These are phyloP conservation scores for Coptodon bakossiorum DNA, from an alignment of 2,113 vertebrate species.

Conservation along the genomic window DNA sequence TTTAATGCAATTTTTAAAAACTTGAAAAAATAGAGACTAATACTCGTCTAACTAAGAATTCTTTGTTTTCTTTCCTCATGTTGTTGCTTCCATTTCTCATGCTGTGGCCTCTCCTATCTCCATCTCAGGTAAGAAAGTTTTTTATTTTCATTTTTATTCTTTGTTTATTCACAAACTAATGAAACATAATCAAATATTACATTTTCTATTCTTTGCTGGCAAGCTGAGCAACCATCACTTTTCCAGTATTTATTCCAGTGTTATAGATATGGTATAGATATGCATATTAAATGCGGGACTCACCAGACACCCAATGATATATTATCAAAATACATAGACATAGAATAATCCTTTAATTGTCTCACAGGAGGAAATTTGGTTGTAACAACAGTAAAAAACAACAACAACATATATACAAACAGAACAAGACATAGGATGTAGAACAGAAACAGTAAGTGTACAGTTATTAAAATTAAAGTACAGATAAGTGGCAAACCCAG, in stretches of 20 bases:
- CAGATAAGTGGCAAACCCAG: neutral
- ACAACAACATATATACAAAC: neutral
- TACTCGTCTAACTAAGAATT: neutral
- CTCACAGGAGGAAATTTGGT: neutral
- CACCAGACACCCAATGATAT: neutral
- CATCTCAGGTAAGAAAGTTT: constrained; percentile 56
- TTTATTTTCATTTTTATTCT: neutral
- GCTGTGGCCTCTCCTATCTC: neutral
- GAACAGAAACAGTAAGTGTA: neutral
- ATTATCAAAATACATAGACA: neutral
- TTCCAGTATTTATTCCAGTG: neutral
- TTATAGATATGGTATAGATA: neutral
- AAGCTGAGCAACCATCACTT: neutral
- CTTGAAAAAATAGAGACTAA: neutral
- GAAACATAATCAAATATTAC: neutral
- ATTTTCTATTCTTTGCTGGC: neutral
- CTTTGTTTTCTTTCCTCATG: constrained; percentile 19
- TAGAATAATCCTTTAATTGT: neutral
- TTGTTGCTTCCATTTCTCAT: neutral
- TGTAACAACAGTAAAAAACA: neutral
- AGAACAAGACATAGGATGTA: neutral
- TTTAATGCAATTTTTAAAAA: neutral
- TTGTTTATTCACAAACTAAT: neutral
- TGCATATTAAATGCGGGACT: neutral
- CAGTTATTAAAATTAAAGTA: neutral